Evolutionary conservation across 2,797 vertebrate genomes (phyloP).

Genomic region (Carapus acus): DNA sequence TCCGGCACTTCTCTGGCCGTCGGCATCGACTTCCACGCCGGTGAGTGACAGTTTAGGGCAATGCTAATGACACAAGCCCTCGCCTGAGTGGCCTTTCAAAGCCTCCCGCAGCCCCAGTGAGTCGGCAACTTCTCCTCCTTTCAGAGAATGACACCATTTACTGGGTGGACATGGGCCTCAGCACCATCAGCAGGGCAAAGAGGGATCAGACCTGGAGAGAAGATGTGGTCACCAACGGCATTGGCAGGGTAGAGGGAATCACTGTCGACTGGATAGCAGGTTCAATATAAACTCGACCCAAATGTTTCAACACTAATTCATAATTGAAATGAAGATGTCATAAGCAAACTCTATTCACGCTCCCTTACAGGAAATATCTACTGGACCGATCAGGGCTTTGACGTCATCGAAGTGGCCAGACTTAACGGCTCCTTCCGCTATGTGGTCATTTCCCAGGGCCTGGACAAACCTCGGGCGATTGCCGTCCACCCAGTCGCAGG

Average conservation of each 20-base stretch:
- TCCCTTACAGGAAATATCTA: conserved; percentile 88
- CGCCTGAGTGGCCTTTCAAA: conserved; percentile 27
- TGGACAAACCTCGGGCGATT: conserved; percentile 95
- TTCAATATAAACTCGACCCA: conserved; percentile 31
- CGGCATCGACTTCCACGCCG: conserved; percentile 95
- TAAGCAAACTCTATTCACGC: conserved; percentile 9
- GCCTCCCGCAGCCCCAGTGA: conserved; percentile 11
- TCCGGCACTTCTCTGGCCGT: conserved; percentile 94
- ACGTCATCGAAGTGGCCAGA: conserved; percentile 94
- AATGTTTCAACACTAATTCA: no score
- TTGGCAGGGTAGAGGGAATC: conserved; percentile 93
- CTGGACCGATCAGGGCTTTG: conserved; percentile 97
- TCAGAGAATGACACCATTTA: conserved; percentile 97
- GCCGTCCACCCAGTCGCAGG: conserved; percentile 92
- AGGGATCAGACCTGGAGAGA: conserved; percentile 97
- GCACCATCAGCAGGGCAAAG: conserved; percentile 95
- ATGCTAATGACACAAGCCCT: not conserved
- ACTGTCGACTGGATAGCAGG: conserved; percentile 97
- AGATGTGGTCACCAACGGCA: conserved; percentile 94
- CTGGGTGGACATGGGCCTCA: conserved; percentile 98
- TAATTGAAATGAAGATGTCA: no score
- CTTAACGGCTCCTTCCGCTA: conserved; percentile 97
- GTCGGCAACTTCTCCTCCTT: not conserved
- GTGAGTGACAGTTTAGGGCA: conserved; percentile 62
- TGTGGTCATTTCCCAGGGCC: conserved; percentile 92